Conservation (phyloP, 1,140 invertebrate species). For the Hirudo medicinalis region DNA sequence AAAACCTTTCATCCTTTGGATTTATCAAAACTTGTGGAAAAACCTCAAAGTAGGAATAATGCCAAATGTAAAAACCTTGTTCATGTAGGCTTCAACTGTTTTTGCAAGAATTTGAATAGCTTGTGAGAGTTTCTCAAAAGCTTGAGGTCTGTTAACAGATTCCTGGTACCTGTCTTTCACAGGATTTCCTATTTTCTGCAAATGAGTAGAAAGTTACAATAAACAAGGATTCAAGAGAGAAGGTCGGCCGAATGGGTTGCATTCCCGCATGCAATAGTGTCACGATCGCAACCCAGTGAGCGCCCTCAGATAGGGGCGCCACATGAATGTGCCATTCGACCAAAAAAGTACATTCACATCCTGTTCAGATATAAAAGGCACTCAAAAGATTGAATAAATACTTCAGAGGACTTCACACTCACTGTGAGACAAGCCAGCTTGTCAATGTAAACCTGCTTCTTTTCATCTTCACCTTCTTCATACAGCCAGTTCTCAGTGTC, state of each 20-base stretch:
- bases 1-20: slow-evolving; percentile 57
- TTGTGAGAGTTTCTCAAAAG: slow-evolving; percentile 60
- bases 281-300: too few relatives aligned
- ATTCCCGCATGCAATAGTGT: too few relatives aligned
- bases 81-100: slow-evolving; percentile 51
- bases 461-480: slow-evolving; percentile 71
- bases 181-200: slow-evolving; percentile 56
- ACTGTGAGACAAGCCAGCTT: slow-evolving; percentile 53
- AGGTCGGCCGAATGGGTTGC: too few relatives aligned
- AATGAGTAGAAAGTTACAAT: slow-evolving; percentile 12
- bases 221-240: too few relatives aligned
- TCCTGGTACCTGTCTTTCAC: slow-evolving; percentile 66
- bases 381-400: too few relatives aligned
- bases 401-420: slow-evolving; percentile 23
- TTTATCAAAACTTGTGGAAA: too few relatives aligned
- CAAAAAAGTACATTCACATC: background rate
- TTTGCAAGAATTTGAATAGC: slow-evolving; percentile 61
- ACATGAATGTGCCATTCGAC: too few relatives aligned
- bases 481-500: slow-evolving; percentile 91
- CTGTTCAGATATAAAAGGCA: too few relatives aligned
- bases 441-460: slow-evolving; percentile 63
- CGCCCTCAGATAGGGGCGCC: too few relatives aligned
- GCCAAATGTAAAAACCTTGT: slow-evolving; percentile 26
- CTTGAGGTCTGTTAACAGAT: slow-evolving; percentile 57
- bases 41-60: too few relatives aligned